A percentile compares a stretch with the other conserved stretches of the same genome.
Evolutionary conservation across 2,888 invertebrate species (phyloP).

Genomic region (Polydrusus cervinus): DNA sequence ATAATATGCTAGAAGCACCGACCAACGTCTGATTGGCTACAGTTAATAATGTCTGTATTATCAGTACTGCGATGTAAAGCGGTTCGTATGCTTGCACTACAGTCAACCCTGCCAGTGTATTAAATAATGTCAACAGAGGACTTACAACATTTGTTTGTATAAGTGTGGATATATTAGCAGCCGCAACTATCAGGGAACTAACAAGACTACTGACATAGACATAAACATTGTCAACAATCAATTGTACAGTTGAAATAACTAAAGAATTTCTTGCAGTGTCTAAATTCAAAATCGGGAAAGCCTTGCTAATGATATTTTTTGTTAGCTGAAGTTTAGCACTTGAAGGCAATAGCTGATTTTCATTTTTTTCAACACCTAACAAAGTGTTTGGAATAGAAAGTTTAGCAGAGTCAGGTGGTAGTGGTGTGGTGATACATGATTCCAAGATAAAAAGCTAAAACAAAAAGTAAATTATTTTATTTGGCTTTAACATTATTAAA

Average conservation of each 20-base stretch:
- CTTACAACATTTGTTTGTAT: constrained; percentile 6
- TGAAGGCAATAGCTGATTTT: neutral
- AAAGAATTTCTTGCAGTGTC: neutral
- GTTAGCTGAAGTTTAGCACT: neutral
- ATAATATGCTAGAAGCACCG: neutral
- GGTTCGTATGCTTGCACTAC: neutral
- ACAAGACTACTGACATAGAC: neutral
- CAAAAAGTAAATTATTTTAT: neutral
- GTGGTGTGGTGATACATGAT: neutral
- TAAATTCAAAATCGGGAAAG: neutral
- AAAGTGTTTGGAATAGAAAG: neutral
- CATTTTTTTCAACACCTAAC: neutral
- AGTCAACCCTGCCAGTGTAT: constrained; percentile 1
- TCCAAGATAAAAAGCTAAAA: neutral
- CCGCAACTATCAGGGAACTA: neutral
- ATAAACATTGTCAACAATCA: neutral
- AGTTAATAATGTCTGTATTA: neutral
- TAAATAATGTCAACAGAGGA: neutral
- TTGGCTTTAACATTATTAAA: too few relatives aligned
- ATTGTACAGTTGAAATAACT: neutral
- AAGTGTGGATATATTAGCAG: neutral
- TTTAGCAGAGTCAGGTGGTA: neutral
- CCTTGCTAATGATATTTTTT: neutral
- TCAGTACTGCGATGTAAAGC: neutral
- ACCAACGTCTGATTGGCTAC: neutral